Base-by-base conservation (phyloP, 2,888 invertebrate genomes). In the Carcina quercana region DNA sequence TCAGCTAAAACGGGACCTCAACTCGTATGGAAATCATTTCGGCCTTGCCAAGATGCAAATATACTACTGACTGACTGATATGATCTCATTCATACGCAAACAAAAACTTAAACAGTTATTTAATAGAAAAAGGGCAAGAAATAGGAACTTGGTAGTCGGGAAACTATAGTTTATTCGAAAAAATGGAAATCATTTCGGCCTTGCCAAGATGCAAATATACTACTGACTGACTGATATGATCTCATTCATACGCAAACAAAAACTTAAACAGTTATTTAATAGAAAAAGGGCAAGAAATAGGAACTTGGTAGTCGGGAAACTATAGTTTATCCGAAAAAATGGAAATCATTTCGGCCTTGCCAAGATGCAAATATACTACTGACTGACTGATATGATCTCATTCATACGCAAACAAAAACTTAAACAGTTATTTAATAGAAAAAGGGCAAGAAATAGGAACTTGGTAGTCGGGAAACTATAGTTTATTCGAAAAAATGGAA, bases 321-420 rank as follows among this genome's bases (percentile, higher is more conserved):
- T 8, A 19, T 19, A 19, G 19, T 19, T n/a, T n/a, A n/a, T n/a
- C n/a, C n/a, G 8, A 20, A 20, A 20, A 7, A 20, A 64, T 62
- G 59, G 50, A 55, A 58, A 60, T 56, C 44, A 42, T 34, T 49
- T 35, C 35, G 53, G 32, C 63, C 63, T 63, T 59, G 53, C 41
- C 37, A 25, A 22, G 35, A 15, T 28, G 20, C 20, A 20, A 20
- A 20, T 37, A n/a, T n/a, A 37, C 42, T 47, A 42, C 37, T 24
- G 34, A 33, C 45, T 30, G 41, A 43, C 50, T 56, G 45, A 20
- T n/a, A n/a, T 40, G 27, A 49, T 53, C 54, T 46, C 38, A 39
- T 29, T 38, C 47, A 22, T 34, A 26, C 15, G n/a, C 20, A 20
- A n/a, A 20, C 20, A 20, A 20, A 10, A 20, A 20, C 20, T 4